Percentiles rank a stretch among this genome's conserved stretches.
phyloP scores from a whole-genome alignment of 2,113 vertebrate genomes.

The Clarias magur region DNA sequence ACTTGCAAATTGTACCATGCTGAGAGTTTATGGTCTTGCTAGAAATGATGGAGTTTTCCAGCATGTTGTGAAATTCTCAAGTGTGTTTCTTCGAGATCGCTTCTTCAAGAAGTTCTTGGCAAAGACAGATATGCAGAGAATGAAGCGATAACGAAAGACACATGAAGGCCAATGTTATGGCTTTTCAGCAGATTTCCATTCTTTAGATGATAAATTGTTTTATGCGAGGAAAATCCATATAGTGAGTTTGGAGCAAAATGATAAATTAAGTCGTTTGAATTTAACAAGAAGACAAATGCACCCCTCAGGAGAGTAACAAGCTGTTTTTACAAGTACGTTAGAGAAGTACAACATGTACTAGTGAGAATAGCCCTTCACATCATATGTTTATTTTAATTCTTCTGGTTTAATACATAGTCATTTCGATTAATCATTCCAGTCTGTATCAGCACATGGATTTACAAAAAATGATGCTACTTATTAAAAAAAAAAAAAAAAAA shows the following conservation, averaged over 20 bases:
- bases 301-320: neutral
- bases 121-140: conserved; percentile 15
- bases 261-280: neutral
- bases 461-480: neutral
- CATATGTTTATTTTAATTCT: neutral
- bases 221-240: conserved; percentile 32
- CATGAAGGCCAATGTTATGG: conserved; percentile 24
- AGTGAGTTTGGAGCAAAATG: conserved; percentile 18
- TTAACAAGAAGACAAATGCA: neutral
- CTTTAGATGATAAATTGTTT: conserved; percentile 9
- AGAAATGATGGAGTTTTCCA: conserved; percentile 21
- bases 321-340: neutral
- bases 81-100: conserved; percentile 13
- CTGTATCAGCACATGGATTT: neutral
- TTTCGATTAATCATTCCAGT: neutral
- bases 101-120: conserved; percentile 15
- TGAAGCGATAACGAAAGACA: conserved; percentile 33
- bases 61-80: conserved; percentile 18
- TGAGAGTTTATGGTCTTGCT: neutral
- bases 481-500: neutral
- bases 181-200: conserved; percentile 34
- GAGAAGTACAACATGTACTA: neutral
- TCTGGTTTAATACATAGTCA: neutral
- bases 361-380: neutral
- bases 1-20: neutral